Conservation (phyloP, 2,113 vertebrate species). For the Eira barbara region DNA sequence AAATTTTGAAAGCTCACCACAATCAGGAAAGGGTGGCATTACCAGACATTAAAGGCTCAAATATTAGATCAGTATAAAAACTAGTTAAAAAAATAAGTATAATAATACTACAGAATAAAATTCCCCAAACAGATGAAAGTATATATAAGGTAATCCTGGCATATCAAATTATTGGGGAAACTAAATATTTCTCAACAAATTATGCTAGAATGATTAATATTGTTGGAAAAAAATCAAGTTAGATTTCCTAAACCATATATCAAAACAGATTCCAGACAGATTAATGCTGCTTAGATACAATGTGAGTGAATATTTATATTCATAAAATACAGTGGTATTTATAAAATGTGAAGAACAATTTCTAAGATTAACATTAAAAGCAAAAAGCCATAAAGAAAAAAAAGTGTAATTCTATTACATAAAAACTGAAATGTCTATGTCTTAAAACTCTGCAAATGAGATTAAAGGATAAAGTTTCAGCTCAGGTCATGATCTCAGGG, state of each 20-base stretch:
- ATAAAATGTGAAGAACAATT: background rate
- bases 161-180: background rate
- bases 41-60: background rate
- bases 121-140: background rate
- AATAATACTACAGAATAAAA: background rate
- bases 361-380: background rate
- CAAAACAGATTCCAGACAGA: background rate
- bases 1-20: background rate
- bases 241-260: background rate
- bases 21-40: background rate
- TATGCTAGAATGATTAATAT: background rate
- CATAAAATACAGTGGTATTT: background rate
- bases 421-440: background rate
- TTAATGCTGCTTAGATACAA: background rate
- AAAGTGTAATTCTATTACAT: background rate
- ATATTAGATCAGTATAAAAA: background rate
- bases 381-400: background rate
- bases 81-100: background rate
- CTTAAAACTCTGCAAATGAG: slow-evolving; percentile 2
- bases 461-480: background rate
- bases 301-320: background rate
- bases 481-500: background rate
- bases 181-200: background rate
- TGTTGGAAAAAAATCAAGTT: background rate
- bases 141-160: background rate